phyloP scores from a whole-genome alignment of 2,113 vertebrate genomes.

The Rana temporaria region DNA sequence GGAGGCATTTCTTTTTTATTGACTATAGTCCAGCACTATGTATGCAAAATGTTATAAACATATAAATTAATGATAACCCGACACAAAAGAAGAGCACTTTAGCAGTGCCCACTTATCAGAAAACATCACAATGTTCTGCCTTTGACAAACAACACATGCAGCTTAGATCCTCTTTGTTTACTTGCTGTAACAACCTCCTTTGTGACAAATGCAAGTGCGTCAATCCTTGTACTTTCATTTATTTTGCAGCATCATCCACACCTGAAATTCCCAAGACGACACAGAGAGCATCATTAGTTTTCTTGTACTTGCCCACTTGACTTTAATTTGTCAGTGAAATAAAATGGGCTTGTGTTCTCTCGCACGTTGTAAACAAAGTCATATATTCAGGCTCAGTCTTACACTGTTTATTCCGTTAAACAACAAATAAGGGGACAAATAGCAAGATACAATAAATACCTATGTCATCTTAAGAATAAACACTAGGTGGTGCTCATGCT shows the following conservation, averaged over 20 bases:
- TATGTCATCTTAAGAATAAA: too few species aligned
- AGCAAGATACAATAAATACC: too few species aligned
- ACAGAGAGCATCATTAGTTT: conserved; percentile 2
- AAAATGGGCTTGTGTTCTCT: neutral
- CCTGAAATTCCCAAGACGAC: conserved; percentile 11
- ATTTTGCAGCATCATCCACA: conserved; percentile 23
- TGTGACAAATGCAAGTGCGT: conserved; percentile 41
- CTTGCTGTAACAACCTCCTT: conserved; percentile 31
- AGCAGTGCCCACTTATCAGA: conserved; percentile 14
- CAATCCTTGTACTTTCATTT: conserved; percentile 15
- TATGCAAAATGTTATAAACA: neutral
- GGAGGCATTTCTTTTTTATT: too few species aligned
- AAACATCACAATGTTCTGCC: conserved; percentile 34
- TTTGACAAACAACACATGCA: conserved; percentile 19
- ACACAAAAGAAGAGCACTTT: conserved; percentile 15
- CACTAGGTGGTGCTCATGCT: too few species aligned
- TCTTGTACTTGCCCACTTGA: neutral
- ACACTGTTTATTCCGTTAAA: too few species aligned
- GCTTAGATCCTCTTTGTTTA: conserved; percentile 34
- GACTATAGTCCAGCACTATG: neutral
- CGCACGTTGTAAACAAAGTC: neutral
- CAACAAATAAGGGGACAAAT: too few species aligned
- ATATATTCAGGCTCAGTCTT: neutral
- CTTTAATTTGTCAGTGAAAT: neutral
- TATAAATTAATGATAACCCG: conserved; percentile 12